Base-by-base conservation (phyloP, 2,797 vertebrate genomes). In the Micrastur ruficollis region DNA sequence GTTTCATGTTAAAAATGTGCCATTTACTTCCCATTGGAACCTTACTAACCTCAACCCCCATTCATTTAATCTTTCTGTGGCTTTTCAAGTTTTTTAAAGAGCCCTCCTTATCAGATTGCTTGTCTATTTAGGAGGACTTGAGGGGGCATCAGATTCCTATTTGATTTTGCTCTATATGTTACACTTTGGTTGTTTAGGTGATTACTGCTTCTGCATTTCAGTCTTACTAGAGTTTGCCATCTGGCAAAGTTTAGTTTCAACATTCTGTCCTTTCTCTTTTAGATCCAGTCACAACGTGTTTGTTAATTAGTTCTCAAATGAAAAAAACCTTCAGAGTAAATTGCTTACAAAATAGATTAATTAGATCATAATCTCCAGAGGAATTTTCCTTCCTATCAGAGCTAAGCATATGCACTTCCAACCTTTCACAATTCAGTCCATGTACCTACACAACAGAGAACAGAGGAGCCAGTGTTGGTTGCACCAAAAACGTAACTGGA, bases 291-390 rank as follows among this genome's bases (percentile, higher is more conserved):
- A 76, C 36, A 71, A 53, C 0, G 0, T 34, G n/a, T 29, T 90
- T 55, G 20, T 52, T 62, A 79, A 90, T 65, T 53, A 81, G 36
- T 36, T 65, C 63, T 81, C 63, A 74, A 56, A 63, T 38, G 2
- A 92, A 81, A 70, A 38, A 18, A 73, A 20, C 14, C 23, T 58
- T 55, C 34, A 47, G 31, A 89, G 23, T 38, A 89, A 85, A 81
- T 22, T 63, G 74, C 29, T 91, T 85, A 67, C 49, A 86, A 86
- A 91, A 56, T 10, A 89, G 47, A 85, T 81, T 47, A 86, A 81
- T 49, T 84, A 70, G 40, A 92, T 55, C 25, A 59, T 42, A 92
- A 85, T 52, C 91, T 82, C 59, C 25, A 76, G 52, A 80, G 50
- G 59, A 82, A 71, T 85, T 79, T 90, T 86, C 38, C 14, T 68